Conservation (phyloP, 64 coral and sea anemone species). For the Porites lutea region DNA sequence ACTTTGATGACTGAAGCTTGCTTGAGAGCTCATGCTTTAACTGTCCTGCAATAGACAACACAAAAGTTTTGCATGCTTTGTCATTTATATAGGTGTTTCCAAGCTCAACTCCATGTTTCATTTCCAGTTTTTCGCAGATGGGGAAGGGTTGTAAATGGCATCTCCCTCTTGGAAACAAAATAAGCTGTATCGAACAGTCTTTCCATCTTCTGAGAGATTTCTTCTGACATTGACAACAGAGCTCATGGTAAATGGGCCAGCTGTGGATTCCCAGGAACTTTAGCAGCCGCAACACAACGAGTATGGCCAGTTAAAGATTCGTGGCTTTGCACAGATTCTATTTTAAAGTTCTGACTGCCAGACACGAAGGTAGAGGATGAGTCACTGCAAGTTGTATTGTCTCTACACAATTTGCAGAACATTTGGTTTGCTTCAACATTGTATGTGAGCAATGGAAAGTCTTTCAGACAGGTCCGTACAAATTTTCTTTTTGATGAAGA, state of each 20-base stretch:
- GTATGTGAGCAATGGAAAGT: not conserved
- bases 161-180: slow-evolving; percentile 55
- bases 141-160: slow-evolving; percentile 64
- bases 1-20: slow-evolving; percentile 32
- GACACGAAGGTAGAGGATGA: slow-evolving; percentile 21
- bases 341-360: slow-evolving; percentile 51
- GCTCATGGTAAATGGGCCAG: slow-evolving; percentile 29
- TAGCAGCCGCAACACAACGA: slow-evolving; percentile 50
- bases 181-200: slow-evolving; percentile 47
- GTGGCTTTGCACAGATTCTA: slow-evolving; percentile 58
- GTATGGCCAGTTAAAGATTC: slow-evolving; percentile 51
- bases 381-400: not conserved
- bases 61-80: slow-evolving; percentile 42
- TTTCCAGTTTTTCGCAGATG: slow-evolving; percentile 40
- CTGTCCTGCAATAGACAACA: slow-evolving; percentile 17
- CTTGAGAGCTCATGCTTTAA: slow-evolving; percentile 58
- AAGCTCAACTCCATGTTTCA: slow-evolving; percentile 65
- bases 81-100: slow-evolving; percentile 42
- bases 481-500: not conserved
- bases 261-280: slow-evolving; percentile 52
- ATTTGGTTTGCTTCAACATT: not conserved
- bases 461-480: not conserved
- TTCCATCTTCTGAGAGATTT: slow-evolving; percentile 39
- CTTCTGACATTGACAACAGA: slow-evolving; percentile 21
- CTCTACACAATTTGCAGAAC: not conserved